A percentile compares a stretch with the other conserved stretches of the same genome.
These are phyloP conservation scores for Petrolisthes cinctipes DNA, from an alignment of 2,888 invertebrate species.

Conservation along the genomic window DNA sequence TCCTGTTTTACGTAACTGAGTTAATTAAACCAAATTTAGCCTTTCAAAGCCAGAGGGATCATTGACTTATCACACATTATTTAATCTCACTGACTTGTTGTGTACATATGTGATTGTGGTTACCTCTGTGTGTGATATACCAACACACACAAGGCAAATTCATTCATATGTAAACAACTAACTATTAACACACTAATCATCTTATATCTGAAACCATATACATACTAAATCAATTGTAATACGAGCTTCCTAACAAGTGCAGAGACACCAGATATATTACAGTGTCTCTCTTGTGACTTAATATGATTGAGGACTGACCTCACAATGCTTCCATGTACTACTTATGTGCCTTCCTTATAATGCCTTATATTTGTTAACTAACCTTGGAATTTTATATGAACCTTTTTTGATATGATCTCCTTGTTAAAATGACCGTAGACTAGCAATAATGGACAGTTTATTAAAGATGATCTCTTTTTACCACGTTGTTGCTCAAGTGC, in stretches of 20 bases:
- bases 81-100: not conserved
- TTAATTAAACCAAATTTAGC: not conserved
- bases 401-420: conserved; percentile 34
- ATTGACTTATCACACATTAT: not conserved
- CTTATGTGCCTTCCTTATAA: conserved; percentile 49
- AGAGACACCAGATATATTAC: not conserved
- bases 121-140: too few relatives aligned
- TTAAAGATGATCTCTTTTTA: conserved; percentile 41
- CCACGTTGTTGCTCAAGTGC: conserved; percentile 42
- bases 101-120: not conserved
- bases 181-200: not conserved
- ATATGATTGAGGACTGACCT: conserved; percentile 6
- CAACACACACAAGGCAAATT: too few relatives aligned
- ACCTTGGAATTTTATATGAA: conserved; percentile 32
- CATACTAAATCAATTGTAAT: conserved; percentile 31
- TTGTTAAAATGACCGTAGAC: conserved; percentile 30
- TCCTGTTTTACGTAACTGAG: conserved; percentile 2
- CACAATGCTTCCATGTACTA: conserved; percentile 46
- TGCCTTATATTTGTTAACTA: conserved; percentile 51
- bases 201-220: conserved; percentile 1
- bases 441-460: conserved; percentile 49
- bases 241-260: conserved; percentile 40
- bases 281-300: conserved; percentile 20
- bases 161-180: too few relatives aligned
- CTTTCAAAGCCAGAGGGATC: not conserved